phyloP scores from a whole-genome alignment of 2,888 invertebrate genomes.

The Orchestes rusci region DNA sequence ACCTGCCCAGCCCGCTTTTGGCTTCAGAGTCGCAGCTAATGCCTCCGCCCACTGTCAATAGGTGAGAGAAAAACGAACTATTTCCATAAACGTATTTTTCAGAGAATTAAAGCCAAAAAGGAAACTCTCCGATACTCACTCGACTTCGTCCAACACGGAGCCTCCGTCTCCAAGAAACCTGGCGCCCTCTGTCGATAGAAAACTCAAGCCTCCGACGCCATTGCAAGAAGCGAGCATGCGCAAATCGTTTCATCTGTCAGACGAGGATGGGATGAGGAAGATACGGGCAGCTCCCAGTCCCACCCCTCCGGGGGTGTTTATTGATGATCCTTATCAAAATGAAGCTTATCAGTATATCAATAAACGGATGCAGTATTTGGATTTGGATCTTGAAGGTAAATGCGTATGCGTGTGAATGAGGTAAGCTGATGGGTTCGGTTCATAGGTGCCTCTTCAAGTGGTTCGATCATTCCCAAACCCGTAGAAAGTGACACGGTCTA shows the following conservation, averaged over 20 bases:
- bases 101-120: slow-evolving; percentile 71
- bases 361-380: slow-evolving; percentile 68
- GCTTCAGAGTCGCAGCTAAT: slow-evolving; percentile 22
- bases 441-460: slow-evolving; percentile 29
- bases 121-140: slow-evolving; percentile 46
- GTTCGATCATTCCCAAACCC: slow-evolving; percentile 22
- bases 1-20: slow-evolving; percentile 50
- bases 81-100: neutral
- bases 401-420: neutral
- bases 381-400: slow-evolving; percentile 63
- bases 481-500: slow-evolving; percentile 56
- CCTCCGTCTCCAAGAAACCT: slow-evolving; percentile 39
- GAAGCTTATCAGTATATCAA: slow-evolving; percentile 32
- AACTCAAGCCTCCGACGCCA: slow-evolving; percentile 52
- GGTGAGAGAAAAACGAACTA: slow-evolving; percentile 7
- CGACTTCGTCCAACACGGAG: slow-evolving; percentile 40
- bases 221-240: slow-evolving; percentile 38
- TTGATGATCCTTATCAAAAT: slow-evolving; percentile 37
- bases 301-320: slow-evolving; percentile 36
- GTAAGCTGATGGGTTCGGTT: too few species aligned
- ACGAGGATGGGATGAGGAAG: slow-evolving; percentile 35
- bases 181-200: slow-evolving; percentile 57
- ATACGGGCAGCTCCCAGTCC: slow-evolving; percentile 51
- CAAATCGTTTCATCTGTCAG: slow-evolving; percentile 40
- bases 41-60: slow-evolving; percentile 62